These are phyloP conservation scores for Drosophila suzukii DNA, from an alignment of 1,140 invertebrate species.

Conservation along the genomic window DNA sequence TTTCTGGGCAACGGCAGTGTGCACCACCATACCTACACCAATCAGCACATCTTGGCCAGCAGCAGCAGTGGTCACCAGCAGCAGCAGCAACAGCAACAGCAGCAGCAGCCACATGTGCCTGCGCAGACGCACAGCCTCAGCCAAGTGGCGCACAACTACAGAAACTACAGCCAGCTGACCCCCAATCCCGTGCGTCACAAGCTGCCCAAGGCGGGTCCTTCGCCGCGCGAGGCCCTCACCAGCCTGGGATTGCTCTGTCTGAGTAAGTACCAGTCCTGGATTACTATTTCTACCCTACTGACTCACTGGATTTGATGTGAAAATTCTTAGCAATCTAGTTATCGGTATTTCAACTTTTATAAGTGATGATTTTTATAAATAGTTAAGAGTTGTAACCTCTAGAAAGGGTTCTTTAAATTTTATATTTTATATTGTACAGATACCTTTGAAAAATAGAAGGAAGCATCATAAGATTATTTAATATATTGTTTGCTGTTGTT, in stretches of 20 bases:
- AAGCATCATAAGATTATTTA: too few species aligned
- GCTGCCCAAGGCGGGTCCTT: constrained; percentile 69
- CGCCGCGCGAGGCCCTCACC: constrained; percentile 89
- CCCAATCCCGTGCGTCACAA: constrained; percentile 53
- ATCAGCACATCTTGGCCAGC: constrained; percentile 73
- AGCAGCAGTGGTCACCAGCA: constrained; percentile 33
- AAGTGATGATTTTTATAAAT: too few species aligned
- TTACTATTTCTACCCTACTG: too few species aligned
- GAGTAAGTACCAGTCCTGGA: constrained; percentile 48
- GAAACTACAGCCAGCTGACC: constrained; percentile 67
- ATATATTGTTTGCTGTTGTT: too few species aligned
- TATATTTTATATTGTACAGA: too few species aligned
- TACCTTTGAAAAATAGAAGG: too few species aligned
- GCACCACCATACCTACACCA: constrained; percentile 77
- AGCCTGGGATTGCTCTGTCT: constrained; percentile 94
- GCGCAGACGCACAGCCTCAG: constrained; percentile 9
- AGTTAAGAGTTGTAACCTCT: too few species aligned
- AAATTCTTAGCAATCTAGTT: too few species aligned
- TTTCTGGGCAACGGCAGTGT: constrained; percentile 53
- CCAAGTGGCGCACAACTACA: constrained; percentile 63
- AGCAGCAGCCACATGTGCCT: constrained; percentile 12
- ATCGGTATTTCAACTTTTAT: too few species aligned
- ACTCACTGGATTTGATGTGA: too few species aligned
- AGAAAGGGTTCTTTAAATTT: too few species aligned
- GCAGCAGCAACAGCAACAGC: constrained; percentile 26